phyloP scores from a whole-genome alignment of 2,888 invertebrate genomes.

The Nemoura dubitans region DNA sequence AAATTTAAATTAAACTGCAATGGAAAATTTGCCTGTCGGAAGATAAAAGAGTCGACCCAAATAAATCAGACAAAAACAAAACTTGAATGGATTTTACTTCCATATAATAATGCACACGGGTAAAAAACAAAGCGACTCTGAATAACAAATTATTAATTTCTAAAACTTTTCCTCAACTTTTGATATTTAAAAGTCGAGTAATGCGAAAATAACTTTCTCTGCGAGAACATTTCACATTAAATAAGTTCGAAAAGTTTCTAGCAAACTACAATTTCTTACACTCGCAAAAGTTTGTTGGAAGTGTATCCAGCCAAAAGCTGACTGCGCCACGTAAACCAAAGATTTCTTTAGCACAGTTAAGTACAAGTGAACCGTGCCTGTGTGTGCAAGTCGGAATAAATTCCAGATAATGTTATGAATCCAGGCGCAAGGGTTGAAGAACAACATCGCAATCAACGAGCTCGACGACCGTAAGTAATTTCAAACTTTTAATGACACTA shows the following conservation, averaged over 20 bases:
- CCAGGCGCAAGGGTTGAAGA: background rate
- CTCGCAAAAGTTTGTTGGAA: slow-evolving; percentile 31
- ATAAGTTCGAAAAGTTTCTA: slow-evolving; percentile 37
- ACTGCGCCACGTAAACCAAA: slow-evolving; percentile 32
- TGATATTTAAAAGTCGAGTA: slow-evolving; percentile 41
- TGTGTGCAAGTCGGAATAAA: background rate
- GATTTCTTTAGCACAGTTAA: slow-evolving; percentile 31
- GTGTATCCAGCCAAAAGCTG: slow-evolving; percentile 17
- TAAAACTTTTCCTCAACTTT: slow-evolving; percentile 32
- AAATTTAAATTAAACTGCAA: background rate
- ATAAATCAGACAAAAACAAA: slow-evolving; percentile 13
- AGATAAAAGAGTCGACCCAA: slow-evolving; percentile 1
- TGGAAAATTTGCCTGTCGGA: background rate
- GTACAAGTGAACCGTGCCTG: slow-evolving; percentile 17
- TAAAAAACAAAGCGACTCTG: slow-evolving; percentile 31
- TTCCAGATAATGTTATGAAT: slow-evolving; percentile 1
- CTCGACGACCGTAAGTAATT: background rate
- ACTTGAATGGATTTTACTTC: background rate
- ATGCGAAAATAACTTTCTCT: slow-evolving; percentile 42
- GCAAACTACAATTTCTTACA: slow-evolving; percentile 41
- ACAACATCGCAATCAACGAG: background rate
- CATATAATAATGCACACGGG: slow-evolving; percentile 8
- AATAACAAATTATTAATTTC: slow-evolving; percentile 42
- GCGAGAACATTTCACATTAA: slow-evolving; percentile 41
- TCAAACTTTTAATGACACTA: background rate